A percentile compares a stretch with the other conserved stretches of the same genome.
Evolutionary conservation across 1,140 invertebrate species (phyloP).

Genomic region (Zaprionus ghesquierei): DNA sequence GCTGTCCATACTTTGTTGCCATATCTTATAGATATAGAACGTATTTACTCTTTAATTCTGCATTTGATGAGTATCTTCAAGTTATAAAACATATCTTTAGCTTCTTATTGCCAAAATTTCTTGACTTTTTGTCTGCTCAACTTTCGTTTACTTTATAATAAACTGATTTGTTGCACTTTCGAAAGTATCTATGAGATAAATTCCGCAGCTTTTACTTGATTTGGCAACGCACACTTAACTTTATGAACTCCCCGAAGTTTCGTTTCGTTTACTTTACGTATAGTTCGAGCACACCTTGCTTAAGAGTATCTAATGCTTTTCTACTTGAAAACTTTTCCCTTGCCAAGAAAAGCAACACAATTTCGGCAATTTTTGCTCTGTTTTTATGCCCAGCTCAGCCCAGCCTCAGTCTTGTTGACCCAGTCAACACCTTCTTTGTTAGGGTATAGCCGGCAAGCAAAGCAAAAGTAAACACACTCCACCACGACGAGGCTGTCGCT

Average conservation of each 20-base stretch:
- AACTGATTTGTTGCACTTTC: not conserved
- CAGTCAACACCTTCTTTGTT: conserved; percentile 15
- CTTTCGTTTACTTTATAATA: not conserved
- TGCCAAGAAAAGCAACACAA: not conserved
- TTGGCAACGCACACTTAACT: not conserved
- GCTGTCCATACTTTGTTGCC: too few species aligned
- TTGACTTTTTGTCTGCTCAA: not conserved
- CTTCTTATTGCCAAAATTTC: not conserved
- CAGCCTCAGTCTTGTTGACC: conserved; percentile 10
- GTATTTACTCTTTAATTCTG: too few species aligned
- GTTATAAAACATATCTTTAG: not conserved
- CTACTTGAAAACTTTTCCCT: not conserved
- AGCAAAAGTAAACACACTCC: conserved; percentile 41
- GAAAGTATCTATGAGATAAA: conserved; percentile 14
- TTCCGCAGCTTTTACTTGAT: not conserved
- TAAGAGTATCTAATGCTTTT: not conserved
- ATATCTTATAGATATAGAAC: too few species aligned
- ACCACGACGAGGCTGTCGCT: not conserved
- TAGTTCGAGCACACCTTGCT: not conserved
- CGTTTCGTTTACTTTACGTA: not conserved
- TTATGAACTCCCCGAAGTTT: not conserved
- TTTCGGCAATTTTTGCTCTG: not conserved
- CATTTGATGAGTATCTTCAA: conserved; percentile 1
- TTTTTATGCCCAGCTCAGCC: not conserved
- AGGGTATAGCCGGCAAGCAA: conserved; percentile 26